Evolutionary conservation across 2,113 vertebrate species (phyloP).

Genomic region (Hemibagrus wyckioides): DNA sequence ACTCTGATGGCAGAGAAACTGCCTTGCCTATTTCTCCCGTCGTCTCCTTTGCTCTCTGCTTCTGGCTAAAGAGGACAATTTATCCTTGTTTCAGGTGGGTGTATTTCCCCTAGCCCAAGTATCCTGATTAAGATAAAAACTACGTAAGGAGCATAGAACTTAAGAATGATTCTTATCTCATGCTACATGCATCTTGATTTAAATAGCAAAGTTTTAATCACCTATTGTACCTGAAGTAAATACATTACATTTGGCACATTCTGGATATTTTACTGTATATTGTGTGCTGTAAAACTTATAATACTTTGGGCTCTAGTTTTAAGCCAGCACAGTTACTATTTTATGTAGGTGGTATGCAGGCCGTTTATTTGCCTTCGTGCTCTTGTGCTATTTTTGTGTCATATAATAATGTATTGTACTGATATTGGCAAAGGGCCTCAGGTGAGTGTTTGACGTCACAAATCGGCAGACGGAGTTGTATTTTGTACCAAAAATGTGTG

Average conservation of each 20-base stretch:
- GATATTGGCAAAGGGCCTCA: background rate
- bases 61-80: conserved; percentile 46
- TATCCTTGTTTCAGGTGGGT: conserved; percentile 36
- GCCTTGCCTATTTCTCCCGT: conserved; percentile 19
- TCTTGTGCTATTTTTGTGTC: background rate
- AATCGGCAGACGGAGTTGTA: background rate
- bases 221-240: background rate
- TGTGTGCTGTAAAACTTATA: background rate
- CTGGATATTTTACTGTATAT: background rate
- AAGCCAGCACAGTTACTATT: background rate
- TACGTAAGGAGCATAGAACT: background rate
- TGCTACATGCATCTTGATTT: conserved; percentile 19
- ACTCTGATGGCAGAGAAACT: conserved; percentile 39
- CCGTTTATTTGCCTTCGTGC: background rate
- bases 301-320: background rate
- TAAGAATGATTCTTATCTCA: conserved; percentile 7
- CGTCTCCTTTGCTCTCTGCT: conserved; percentile 45
- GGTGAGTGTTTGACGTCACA: background rate
- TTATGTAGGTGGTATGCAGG: background rate
- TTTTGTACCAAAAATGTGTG: background rate
- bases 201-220: conserved; percentile 9
- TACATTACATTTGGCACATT: background rate
- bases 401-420: background rate
- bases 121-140: conserved; percentile 21
- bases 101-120: conserved; percentile 40